phyloP scores from a whole-genome alignment of 2,888 invertebrate species.

The Rhagium mordax region DNA sequence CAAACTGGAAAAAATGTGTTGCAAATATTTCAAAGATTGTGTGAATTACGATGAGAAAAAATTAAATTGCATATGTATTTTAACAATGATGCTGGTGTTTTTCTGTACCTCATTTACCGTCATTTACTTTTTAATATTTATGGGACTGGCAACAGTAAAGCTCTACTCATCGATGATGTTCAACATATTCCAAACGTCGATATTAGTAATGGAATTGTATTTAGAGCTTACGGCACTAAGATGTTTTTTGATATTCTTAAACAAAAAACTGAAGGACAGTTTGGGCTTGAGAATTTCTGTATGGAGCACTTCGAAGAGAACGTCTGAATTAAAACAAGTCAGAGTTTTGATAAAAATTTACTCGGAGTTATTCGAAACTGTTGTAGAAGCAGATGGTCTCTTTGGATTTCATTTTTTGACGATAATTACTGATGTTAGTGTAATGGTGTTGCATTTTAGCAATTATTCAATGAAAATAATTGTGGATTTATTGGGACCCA shows the following conservation, averaged over 20 bases:
- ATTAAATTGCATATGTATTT: neutral
- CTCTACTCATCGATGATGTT: neutral
- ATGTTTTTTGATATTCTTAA: slow-evolving; percentile 12
- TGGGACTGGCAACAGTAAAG: neutral
- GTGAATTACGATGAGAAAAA: neutral
- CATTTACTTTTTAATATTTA: neutral
- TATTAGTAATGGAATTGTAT: slow-evolving; percentile 3
- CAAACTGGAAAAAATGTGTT: neutral
- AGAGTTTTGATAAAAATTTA: slow-evolving; percentile 4
- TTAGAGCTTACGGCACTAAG: neutral
- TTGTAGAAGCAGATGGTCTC: neutral
- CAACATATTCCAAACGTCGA: neutral
- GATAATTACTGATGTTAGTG: slow-evolving; percentile 4
- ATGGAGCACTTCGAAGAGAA: neutral
- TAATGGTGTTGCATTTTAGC: slow-evolving; percentile 25
- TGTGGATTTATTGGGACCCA: neutral
- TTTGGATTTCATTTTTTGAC: slow-evolving; percentile 26
- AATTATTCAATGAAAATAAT: slow-evolving; percentile 9
- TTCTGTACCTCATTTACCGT: neutral
- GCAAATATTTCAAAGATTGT: neutral
- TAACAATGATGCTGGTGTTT: neutral
- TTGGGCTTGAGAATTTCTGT: neutral
- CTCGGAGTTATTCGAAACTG: neutral
- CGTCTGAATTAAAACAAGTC: neutral
- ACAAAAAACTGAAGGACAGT: neutral